A percentile compares a stretch with the other conserved stretches of the same genome.
phyloP scores from a whole-genome alignment of 2,113 vertebrate species.

The Xenopus borealis region DNA sequence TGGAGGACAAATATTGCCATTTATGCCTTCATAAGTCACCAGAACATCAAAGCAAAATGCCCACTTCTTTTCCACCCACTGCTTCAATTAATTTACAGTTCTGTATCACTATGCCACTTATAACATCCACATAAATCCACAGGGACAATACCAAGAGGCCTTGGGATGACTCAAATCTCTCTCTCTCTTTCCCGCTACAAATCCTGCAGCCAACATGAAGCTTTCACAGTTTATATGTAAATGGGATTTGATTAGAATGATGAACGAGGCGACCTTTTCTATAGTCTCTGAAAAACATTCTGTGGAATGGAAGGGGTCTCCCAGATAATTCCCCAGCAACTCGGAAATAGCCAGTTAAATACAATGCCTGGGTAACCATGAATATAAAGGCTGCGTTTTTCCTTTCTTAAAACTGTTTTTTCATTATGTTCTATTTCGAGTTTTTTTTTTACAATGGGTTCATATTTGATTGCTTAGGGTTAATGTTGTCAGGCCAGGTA shows the following conservation, averaged over 20 bases:
- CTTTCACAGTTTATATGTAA: conserved; percentile 21
- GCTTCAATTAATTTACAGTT: not conserved
- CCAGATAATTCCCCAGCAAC: not conserved
- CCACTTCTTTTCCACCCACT: not conserved
- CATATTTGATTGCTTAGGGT: too few relatives aligned
- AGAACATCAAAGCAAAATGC: not conserved
- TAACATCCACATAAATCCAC: not conserved
- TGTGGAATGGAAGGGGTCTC: conserved; percentile 18
- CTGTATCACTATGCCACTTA: not conserved
- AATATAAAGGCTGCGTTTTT: too few relatives aligned
- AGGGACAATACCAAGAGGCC: not conserved
- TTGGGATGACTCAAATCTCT: not conserved
- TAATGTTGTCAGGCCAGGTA: too few relatives aligned
- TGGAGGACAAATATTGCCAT: not conserved
- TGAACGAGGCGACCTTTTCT: conserved; percentile 32
- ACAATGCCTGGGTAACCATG: not conserved
- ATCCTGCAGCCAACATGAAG: not conserved
- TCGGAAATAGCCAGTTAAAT: not conserved
- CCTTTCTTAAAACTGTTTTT: too few relatives aligned
- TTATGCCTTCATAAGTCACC: not conserved
- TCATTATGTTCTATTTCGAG: too few relatives aligned
- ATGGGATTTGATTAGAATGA: conserved; percentile 48
- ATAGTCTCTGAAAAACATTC: conserved; percentile 1
- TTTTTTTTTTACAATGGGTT: too few relatives aligned
- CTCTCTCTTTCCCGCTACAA: not conserved